A percentile compares a stretch with the other conserved stretches of the same genome.
phyloP scores from a whole-genome alignment of 2,797 vertebrate genomes.

The Nyctalus aviator region DNA sequence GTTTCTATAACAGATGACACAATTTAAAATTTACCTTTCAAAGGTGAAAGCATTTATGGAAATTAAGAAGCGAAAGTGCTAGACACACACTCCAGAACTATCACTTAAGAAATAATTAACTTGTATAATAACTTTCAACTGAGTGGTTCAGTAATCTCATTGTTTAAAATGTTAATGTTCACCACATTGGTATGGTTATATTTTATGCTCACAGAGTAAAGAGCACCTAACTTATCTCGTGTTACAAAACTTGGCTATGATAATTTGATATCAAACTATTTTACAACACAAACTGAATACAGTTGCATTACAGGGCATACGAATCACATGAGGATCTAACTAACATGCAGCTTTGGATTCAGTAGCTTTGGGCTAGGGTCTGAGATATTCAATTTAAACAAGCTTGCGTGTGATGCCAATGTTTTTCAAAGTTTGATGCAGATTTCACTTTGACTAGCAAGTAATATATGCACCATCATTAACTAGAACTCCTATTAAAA shows the following conservation, averaged over 20 bases:
- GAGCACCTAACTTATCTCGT: neutral
- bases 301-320: neutral
- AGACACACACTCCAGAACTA: slow-evolving; percentile 16
- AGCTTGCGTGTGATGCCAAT: neutral
- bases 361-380: neutral
- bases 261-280: slow-evolving; percentile 20
- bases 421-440: neutral
- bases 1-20: slow-evolving; percentile 6
- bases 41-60: slow-evolving; percentile 18
- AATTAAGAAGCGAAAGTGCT: slow-evolving; percentile 6
- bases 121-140: slow-evolving; percentile 49
- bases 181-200: neutral
- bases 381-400: neutral
- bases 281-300: neutral
- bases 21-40: slow-evolving; percentile 36
- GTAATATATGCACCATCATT: neutral
- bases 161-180: neutral
- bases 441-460: neutral
- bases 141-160: neutral
- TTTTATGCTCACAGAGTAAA: neutral
- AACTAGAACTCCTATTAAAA: neutral
- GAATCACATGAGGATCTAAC: neutral
- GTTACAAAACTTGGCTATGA: neutral
- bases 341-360: neutral
- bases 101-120: slow-evolving; percentile 65